A percentile compares a stretch with the other conserved stretches of the same genome.
Evolutionary conservation across 2,888 invertebrate genomes (phyloP).

Genomic region (Amphimallon solstitiale): DNA sequence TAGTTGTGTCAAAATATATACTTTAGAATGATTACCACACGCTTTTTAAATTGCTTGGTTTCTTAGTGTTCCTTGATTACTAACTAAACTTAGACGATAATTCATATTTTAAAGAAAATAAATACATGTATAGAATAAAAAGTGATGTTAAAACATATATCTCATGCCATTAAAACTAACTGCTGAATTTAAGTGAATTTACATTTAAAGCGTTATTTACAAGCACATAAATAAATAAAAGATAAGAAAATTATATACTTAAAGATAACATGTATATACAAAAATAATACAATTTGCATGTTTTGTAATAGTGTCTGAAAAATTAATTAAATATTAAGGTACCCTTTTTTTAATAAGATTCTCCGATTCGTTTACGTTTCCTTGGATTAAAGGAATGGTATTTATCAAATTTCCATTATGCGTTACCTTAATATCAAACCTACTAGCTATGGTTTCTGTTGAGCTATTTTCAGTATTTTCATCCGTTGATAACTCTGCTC

Average conservation of each 20-base stretch:
- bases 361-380: constrained; percentile 13
- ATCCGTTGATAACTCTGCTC: constrained; percentile 5
- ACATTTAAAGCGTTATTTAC: constrained; percentile 10
- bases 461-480: background rate
- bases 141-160: no score
- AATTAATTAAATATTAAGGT: constrained; percentile 2
- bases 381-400: constrained; percentile 28
- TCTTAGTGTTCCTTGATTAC: no score
- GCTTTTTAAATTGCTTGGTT: no score
- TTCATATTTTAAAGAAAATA: no score
- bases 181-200: no score
- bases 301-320: background rate
- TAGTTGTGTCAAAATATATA: no score
- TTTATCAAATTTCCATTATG: constrained; percentile 36
- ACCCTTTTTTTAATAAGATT: background rate
- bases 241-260: background rate
- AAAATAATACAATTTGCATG: no score
- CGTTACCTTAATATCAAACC: constrained; percentile 37
- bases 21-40: no score
- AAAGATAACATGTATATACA: background rate
- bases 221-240: constrained; percentile 11
- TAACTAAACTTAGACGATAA: no score
- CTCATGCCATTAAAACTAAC: no score
- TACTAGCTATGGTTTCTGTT: constrained; percentile 10
- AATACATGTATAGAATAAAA: no score